These are phyloP conservation scores for Rhinophrynus dorsalis DNA, from an alignment of 2,797 vertebrate genomes.

Conservation along the genomic window DNA sequence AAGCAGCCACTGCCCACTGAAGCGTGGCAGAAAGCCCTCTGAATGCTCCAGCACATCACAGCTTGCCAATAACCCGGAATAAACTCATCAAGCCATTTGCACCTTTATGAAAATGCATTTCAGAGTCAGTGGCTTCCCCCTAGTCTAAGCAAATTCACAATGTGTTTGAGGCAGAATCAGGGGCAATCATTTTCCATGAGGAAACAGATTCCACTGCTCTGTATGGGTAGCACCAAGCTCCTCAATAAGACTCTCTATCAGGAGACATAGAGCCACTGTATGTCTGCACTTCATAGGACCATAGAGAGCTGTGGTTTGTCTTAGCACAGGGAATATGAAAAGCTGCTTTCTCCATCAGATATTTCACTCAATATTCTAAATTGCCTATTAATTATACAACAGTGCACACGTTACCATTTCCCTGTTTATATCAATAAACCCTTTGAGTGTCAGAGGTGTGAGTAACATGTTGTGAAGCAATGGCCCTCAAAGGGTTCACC, in stretches of 20 bases:
- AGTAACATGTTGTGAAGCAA: too few relatives aligned
- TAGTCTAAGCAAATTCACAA: conserved; percentile 12
- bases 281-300: not conserved
- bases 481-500: too few relatives aligned
- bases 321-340: conserved; percentile 5
- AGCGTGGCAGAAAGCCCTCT: conserved; percentile 44
- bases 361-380: not conserved
- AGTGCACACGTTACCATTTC: not conserved
- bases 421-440: not conserved
- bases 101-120: conserved; percentile 48
- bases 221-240: not conserved
- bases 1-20: conserved; percentile 40
- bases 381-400: conserved; percentile 11
- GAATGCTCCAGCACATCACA: not conserved
- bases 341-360: not conserved
- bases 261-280: not conserved
- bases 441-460: too few relatives aligned
- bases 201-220: not conserved
- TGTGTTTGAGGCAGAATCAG: not conserved
- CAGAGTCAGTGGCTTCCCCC: conserved; percentile 25
- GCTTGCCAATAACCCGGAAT: conserved; percentile 45
- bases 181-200: conserved; percentile 2
- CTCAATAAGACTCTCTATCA: not conserved
- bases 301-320: not conserved
- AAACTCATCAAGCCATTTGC: conserved; percentile 50